phyloP scores from a whole-genome alignment of 2,888 invertebrate species.

The Autographa pulchrina region DNA sequence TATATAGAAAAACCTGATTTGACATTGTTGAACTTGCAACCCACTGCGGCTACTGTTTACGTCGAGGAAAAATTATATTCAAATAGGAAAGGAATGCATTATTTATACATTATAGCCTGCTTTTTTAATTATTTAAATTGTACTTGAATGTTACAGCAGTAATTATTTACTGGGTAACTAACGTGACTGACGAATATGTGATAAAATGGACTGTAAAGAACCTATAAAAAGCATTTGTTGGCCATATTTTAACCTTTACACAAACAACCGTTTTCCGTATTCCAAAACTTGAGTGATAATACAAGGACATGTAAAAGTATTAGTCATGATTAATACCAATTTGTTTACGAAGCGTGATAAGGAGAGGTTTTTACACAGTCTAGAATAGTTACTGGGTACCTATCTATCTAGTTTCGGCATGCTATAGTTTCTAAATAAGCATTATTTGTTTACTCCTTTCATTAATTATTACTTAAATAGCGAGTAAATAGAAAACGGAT shows the following conservation, averaged over 20 bases:
- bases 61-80: conserved; percentile 59
- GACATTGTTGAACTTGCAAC: conserved; percentile 62
- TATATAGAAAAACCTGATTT: conserved; percentile 72
- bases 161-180: conserved; percentile 39
- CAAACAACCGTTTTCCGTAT: not conserved
- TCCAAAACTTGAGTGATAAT: conserved; percentile 8
- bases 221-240: not conserved
- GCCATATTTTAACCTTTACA: not conserved
- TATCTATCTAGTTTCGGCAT: not conserved
- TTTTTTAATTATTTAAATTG: conserved; percentile 37
- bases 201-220: not conserved
- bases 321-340: conserved; percentile 22
- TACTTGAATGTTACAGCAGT: conserved; percentile 21
- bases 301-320: conserved; percentile 18
- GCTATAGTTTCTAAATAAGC: not conserved
- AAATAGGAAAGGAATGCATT: conserved; percentile 32
- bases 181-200: conserved; percentile 15
- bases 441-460: not conserved
- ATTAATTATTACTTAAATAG: no score
- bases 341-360: not conserved
- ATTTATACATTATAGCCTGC: conserved; percentile 25
- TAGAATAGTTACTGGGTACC: not conserved
- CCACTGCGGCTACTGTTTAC: conserved; percentile 62
- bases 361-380: not conserved
- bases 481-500: no score